Percentiles rank a stretch among this genome's conserved stretches.
Conservation (phyloP, 2,888 invertebrate genomes). For the Steromphala cineraria region DNA sequence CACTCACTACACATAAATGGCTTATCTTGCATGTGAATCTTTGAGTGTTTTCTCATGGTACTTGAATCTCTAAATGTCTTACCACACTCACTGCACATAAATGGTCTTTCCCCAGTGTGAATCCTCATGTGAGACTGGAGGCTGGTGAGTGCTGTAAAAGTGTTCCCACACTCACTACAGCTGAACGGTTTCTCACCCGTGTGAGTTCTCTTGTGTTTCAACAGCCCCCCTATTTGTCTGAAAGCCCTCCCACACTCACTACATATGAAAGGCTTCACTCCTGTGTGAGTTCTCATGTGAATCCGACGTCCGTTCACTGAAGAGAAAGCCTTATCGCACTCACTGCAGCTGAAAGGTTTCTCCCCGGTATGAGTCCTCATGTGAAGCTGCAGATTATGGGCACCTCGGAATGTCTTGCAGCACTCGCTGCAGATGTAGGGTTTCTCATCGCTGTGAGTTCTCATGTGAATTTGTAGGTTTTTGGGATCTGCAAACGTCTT, state of each 20-base stretch:
- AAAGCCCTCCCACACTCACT: neutral
- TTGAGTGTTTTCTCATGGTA: neutral
- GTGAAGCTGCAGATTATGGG: slow-evolving; percentile 22
- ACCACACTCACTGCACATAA: neutral
- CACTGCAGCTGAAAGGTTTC: slow-evolving; percentile 25
- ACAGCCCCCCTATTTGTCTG: slow-evolving; percentile 38
- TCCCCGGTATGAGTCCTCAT: slow-evolving; percentile 29
- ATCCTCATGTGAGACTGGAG: neutral
- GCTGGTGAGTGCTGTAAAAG: neutral
- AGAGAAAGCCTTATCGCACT: slow-evolving; percentile 44
- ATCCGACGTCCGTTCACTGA: slow-evolving; percentile 36
- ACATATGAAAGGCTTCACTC: slow-evolving; percentile 40
- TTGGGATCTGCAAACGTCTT: neutral
- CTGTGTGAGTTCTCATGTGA: slow-evolving; percentile 39
- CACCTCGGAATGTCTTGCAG: neutral
- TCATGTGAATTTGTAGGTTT: neutral
- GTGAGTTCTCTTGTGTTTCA: neutral
- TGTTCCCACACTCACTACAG: neutral
- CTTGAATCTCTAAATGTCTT: neutral
- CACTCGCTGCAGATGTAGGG: neutral
- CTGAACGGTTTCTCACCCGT: neutral
- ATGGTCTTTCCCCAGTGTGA: neutral
- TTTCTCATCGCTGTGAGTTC: neutral
- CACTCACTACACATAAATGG: neutral
- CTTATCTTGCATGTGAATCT: neutral